Conservation (phyloP, 2,888 invertebrate genomes). For the Drosophila limbata region DNA sequence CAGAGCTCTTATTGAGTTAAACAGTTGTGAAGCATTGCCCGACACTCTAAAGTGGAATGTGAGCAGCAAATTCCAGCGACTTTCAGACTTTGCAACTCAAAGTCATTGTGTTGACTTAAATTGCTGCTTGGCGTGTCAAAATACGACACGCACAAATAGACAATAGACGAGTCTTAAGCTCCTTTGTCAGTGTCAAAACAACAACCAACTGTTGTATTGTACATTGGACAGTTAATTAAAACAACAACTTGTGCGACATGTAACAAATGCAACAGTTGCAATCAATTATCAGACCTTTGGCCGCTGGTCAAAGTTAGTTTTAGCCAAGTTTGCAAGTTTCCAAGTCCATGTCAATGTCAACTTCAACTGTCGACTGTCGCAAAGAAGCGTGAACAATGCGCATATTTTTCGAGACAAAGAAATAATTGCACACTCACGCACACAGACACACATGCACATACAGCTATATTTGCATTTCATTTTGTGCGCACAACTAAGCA, state of each 20-base stretch:
- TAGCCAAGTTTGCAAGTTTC: not conserved
- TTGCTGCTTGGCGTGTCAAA: slow-evolving; percentile 67
- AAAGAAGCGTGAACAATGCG: slow-evolving; percentile 44
- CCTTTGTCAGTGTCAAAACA: slow-evolving; percentile 54
- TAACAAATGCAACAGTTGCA: slow-evolving; percentile 7
- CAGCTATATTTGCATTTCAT: not conserved
- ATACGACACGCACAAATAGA: slow-evolving; percentile 64
- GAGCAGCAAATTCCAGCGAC: slow-evolving; percentile 54
- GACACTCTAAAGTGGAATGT: slow-evolving; percentile 58
- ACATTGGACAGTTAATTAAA: slow-evolving; percentile 61
- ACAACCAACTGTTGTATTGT: slow-evolving; percentile 13
- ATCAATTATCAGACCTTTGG: slow-evolving; percentile 14
- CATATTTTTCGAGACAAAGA: slow-evolving; percentile 60
- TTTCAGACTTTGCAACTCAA: slow-evolving; percentile 39
- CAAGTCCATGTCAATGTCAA: slow-evolving; percentile 16
- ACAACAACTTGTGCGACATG: slow-evolving; percentile 45
- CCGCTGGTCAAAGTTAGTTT: slow-evolving; percentile 44
- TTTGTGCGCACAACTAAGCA: slow-evolving; percentile 57
- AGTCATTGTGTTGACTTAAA: slow-evolving; percentile 67
- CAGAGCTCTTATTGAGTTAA: slow-evolving; percentile 76
- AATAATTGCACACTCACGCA: slow-evolving; percentile 63
- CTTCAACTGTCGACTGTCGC: slow-evolving; percentile 31
- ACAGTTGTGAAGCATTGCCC: slow-evolving; percentile 58
- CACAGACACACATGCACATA: slow-evolving; percentile 21
- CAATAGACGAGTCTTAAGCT: slow-evolving; percentile 57